Base-by-base conservation (phyloP, 2,888 invertebrate genomes). In the Eristalis intricaria region DNA sequence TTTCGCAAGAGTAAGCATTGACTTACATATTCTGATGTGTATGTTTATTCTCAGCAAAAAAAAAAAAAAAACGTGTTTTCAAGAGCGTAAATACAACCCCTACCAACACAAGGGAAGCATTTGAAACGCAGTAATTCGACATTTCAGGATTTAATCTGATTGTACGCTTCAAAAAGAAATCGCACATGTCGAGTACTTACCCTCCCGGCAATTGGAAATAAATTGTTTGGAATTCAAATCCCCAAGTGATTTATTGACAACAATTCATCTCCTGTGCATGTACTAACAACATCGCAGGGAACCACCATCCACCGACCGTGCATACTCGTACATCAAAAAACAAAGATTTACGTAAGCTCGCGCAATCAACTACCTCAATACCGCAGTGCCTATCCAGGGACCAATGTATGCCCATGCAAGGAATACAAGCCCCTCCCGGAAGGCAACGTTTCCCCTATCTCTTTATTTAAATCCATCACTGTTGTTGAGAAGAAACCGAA, bases 141-240 rank as follows among this genome's bases (percentile, higher is more conserved):
- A 10, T 63, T 68, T 73, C 38, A 50, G n/a, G 15, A 79, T 84
- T 73, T 74, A 84, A 78, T 78, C 73, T 69, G 74, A 70, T 79
- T 79, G 58, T 69, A 35, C 69, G 69, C 74, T 76, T 61, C 32
- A 60, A 22, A 73, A 79, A 66, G 65, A 50, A 70, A 13, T n/a
- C 74, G 35, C 65, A 76, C 40, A 76, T 26, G 63, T 8, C 19
- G 43, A 79, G 68, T 79, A 64, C 32, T 73, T 40, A 60, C 40
- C 71, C 73, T 40, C 29, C 58, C n/a, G 70, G 80, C 84, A 71
- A 84, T 84, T 80, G 65, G 32, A 80, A 80, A 80, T 84, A 76
- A 80, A 84, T 84, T 84, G 84, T 80, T 80, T 84, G 80, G 56
- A 84, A 80, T 66, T 76, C 70, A 80, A 84, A 84, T 84, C 84